These are phyloP conservation scores for Trachythela sp. DNA, from an alignment of 64 coral and sea anemone genomes.

Conservation along the genomic window DNA sequence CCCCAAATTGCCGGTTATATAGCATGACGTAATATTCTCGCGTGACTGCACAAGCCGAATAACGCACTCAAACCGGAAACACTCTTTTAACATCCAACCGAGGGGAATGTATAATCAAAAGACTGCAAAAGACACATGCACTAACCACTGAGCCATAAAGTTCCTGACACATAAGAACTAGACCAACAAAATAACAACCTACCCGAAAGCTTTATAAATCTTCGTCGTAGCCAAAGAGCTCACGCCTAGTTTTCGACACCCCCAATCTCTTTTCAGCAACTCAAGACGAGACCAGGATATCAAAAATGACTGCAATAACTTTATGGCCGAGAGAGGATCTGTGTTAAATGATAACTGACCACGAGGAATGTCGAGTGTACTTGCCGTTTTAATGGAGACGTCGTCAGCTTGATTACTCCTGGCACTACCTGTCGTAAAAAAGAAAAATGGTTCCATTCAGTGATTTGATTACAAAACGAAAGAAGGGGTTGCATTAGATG, in stretches of 20 bases:
- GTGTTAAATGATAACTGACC: constrained; percentile 72
- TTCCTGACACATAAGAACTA: no score
- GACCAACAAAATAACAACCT: constrained; percentile 19
- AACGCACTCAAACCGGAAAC: no score
- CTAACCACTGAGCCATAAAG: no score
- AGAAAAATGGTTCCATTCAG: neutral
- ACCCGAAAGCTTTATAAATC: constrained; percentile 77
- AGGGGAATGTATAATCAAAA: no score
- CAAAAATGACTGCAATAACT: constrained; percentile 80
- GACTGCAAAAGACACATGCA: no score
- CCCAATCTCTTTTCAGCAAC: constrained; percentile 83
- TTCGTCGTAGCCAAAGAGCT: constrained; percentile 67
- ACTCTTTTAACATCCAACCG: no score
- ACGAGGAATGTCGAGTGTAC: constrained; percentile 58
- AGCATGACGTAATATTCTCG: no score
- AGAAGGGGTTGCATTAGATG: no score
- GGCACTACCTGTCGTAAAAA: neutral
- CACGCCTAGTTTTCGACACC: constrained; percentile 76
- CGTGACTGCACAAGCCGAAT: no score
- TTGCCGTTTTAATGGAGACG: neutral
- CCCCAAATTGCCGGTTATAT: no score
- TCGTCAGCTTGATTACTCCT: neutral
- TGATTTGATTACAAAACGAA: no score
- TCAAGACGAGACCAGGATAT: constrained; percentile 75
- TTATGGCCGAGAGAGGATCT: constrained; percentile 75